These are phyloP conservation scores for Tympanuchus pallidicinctus DNA, from an alignment of 2,113 vertebrate species.

Conservation along the genomic window DNA sequence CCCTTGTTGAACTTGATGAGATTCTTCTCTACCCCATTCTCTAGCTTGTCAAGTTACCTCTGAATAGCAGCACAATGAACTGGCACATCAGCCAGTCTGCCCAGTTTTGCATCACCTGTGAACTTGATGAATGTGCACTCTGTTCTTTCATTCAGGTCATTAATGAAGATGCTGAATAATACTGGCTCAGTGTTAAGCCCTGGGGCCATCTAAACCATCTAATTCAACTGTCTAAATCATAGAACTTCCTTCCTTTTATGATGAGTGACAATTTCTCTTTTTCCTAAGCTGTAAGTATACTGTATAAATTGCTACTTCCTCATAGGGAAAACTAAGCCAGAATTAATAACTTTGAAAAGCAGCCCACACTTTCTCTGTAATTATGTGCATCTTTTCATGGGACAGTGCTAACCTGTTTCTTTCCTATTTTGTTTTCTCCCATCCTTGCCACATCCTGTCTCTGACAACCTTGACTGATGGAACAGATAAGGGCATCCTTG, in stretches of 20 bases:
- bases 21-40: not conserved
- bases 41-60: not conserved
- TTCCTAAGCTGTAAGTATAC: not conserved
- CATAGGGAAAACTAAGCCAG: not conserved
- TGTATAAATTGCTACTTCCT: not conserved
- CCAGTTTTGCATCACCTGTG: not conserved
- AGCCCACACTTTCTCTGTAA: constrained; percentile 11
- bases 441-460: not conserved
- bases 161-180: not conserved
- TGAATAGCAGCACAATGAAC: not conserved
- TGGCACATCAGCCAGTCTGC: not conserved
- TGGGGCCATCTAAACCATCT: not conserved
- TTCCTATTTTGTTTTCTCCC: constrained; percentile 10
- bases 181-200: not conserved
- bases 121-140: not conserved
- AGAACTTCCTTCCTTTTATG: not conserved
- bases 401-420: not conserved
- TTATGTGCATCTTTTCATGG: not conserved
- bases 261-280: not conserved
- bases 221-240: not conserved
- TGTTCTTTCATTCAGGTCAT: not conserved
- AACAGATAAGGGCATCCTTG: constrained; percentile 20
- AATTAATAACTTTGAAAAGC: constrained; percentile 20
- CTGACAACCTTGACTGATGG: not conserved
- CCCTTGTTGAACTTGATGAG: not conserved